These are phyloP conservation scores for Xenops minutus DNA, from an alignment of 2,797 vertebrate genomes.

Conservation along the genomic window DNA sequence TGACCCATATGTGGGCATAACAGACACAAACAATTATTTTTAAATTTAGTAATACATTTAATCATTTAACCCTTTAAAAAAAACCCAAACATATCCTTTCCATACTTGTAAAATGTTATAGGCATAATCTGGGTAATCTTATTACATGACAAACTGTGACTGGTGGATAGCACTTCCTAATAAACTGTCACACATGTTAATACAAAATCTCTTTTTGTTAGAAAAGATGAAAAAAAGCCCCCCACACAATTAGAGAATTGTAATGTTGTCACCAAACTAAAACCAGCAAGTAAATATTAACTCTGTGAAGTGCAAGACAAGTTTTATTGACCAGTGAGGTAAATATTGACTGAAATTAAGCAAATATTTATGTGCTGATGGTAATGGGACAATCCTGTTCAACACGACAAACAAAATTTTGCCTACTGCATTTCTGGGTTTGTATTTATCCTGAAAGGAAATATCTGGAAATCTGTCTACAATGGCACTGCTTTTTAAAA, in stretches of 20 bases:
- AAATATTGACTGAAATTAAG: constrained; percentile 50
- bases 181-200: background rate
- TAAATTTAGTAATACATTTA: background rate
- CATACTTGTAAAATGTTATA: background rate
- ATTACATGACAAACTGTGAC: background rate
- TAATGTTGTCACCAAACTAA: background rate
- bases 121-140: background rate
- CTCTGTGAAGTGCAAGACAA: constrained; percentile 34
- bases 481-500: background rate
- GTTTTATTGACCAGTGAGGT: constrained; percentile 31
- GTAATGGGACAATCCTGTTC: background rate
- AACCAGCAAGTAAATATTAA: constrained; percentile 48
- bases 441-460: background rate
- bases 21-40: background rate
- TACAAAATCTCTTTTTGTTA: background rate
- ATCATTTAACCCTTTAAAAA: background rate
- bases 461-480: background rate
- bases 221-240: background rate
- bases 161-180: background rate
- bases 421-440: background rate
- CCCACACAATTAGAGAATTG: background rate
- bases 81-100: background rate
- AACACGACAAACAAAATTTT: background rate
- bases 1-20: background rate
- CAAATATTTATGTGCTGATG: constrained; percentile 46